Percentiles rank a stretch among this genome's conserved stretches.
phyloP scores from a whole-genome alignment of 1,140 invertebrate species.

The Diachasma alloeum region DNA sequence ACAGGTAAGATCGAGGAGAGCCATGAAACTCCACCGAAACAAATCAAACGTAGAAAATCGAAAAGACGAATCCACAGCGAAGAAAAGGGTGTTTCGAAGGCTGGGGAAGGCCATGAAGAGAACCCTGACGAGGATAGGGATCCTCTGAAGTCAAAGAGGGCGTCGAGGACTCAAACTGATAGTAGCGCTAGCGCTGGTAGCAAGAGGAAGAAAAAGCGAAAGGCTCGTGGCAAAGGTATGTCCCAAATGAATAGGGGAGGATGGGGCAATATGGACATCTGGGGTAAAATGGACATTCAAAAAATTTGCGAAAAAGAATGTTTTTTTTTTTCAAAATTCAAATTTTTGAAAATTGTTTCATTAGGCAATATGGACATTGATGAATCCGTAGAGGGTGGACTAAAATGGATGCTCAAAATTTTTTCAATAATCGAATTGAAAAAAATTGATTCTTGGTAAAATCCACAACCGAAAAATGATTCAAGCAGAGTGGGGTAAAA shows the following conservation, averaged over 20 bases:
- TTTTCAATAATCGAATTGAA: neutral
- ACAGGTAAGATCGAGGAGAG: neutral
- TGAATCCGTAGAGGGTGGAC: too few relatives aligned
- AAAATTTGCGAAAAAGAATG: too few relatives aligned
- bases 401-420: too few relatives aligned
- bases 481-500: too few relatives aligned
- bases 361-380: too few relatives aligned
- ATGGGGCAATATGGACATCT: too few relatives aligned
- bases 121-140: slow-evolving; percentile 19
- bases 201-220: neutral
- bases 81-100: slow-evolving; percentile 18
- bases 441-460: too few relatives aligned
- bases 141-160: neutral
- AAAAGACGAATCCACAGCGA: slow-evolving; percentile 1
- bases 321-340: too few relatives aligned
- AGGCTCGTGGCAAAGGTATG: neutral
- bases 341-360: too few relatives aligned
- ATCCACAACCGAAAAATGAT: too few relatives aligned
- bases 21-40: neutral
- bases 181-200: neutral
- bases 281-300: too few relatives aligned
- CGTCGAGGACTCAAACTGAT: neutral
- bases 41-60: slow-evolving; percentile 8
- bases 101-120: slow-evolving; percentile 19
- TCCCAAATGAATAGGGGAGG: too few relatives aligned